These are phyloP conservation scores for Sebastes elongatus DNA, from an alignment of 2,797 vertebrate genomes.

Conservation along the genomic window DNA sequence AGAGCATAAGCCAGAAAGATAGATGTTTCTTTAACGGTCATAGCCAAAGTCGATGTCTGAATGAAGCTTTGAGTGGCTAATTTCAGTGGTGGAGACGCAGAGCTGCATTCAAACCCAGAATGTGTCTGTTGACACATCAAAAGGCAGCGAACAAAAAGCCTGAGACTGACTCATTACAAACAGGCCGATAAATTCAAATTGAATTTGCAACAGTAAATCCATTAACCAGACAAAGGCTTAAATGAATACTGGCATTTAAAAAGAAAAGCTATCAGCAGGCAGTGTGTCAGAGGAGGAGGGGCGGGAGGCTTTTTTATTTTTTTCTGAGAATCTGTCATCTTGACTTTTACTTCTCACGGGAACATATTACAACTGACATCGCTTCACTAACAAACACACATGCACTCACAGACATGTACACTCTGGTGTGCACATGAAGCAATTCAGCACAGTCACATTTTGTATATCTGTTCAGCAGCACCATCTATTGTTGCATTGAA, in stretches of 20 bases:
- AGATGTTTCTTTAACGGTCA: conserved; percentile 37
- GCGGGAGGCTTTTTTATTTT: not conserved
- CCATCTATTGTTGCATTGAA: conserved; percentile 36
- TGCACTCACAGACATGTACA: not conserved
- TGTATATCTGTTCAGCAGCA: conserved; percentile 1
- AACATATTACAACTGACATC: conserved; percentile 57
- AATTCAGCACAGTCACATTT: not conserved
- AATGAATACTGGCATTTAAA: conserved; percentile 44
- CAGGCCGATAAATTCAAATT: conserved; percentile 21
- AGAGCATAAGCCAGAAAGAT: conserved; percentile 11
- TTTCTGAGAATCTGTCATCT: conserved; percentile 39
- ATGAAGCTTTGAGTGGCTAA: conserved; percentile 27
- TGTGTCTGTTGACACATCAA: conserved; percentile 36
- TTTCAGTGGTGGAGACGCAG: conserved; percentile 8
- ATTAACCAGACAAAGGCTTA: conserved; percentile 26
- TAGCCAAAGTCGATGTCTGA: conserved; percentile 42
- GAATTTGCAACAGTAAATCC: conserved; percentile 19
- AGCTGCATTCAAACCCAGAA: conserved; percentile 27
- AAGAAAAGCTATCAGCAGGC: conserved; percentile 27
- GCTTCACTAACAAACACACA: conserved; percentile 36
- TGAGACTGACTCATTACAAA: conserved; percentile 18
- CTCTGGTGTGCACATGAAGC: not conserved
- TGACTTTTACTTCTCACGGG: conserved; percentile 60
- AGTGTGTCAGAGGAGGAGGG: not conserved
- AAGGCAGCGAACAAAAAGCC: conserved; percentile 11